Evolutionary conservation across 2,888 invertebrate genomes (phyloP), one percentile per base, ranked within the genome.

Genomic region (Anodontia alba): DNA sequence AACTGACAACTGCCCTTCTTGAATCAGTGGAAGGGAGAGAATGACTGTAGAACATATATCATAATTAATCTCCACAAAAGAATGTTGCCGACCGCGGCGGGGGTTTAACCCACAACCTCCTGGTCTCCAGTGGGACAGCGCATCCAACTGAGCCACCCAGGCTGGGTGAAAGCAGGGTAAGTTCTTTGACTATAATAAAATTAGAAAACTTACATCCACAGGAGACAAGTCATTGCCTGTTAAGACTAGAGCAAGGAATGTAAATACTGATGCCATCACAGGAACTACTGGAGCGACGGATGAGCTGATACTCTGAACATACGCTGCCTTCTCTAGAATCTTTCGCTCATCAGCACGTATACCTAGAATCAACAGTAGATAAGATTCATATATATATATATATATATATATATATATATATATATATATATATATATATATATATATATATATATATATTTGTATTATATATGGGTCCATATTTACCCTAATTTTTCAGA

Each of bases 231-330:
- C 95, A 91, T 95, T 94, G 70, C 96, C 96, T 31, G 95, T 93
- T 12, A 95, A 93, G 23, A 96, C 95, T 84, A 96, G 96, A 23
- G 95, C 95, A 29, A 96, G 92, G 89, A 96, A 96, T 0, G 96
- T 96, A 66, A 96, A 92, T 81, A 96, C 96, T n/a, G 96, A 95
- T 0, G 96, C 95, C 66, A 96, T 94, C 23, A 96, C 95, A 20
- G 96, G 96, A n/a, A 96, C 95, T 43, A 96, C 95, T n/a, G 96
- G 95, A 20, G 96, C 95, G 77, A 96, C 93, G 0, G 96, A 96
- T 70, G 96, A 94, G 81, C 96, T 96, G 68, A 96, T 92, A 89
- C 96, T 96, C 90, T 96, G 96, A 0, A 96, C 95, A 86, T 96
- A 96, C 7, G 96, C 96, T 74, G 95, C 95, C 89, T 95, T 95